Conservation (phyloP, 2,888 invertebrate genomes). For the Chironomus riparius region DNA sequence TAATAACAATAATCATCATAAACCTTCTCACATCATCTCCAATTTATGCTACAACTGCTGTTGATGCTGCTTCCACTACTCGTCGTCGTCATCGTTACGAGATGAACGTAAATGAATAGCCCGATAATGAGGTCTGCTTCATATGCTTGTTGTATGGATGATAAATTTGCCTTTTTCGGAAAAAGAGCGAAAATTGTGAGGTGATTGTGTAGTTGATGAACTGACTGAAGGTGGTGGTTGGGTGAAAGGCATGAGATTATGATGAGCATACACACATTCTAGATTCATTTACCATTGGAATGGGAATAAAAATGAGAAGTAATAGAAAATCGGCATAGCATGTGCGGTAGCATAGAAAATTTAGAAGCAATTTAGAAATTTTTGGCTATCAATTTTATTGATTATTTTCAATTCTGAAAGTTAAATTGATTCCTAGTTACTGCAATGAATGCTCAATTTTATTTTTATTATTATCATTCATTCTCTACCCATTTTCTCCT, state of each 20-base stretch:
- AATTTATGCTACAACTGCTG: not conserved
- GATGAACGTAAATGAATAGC: constrained; percentile 25
- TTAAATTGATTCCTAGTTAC: not conserved
- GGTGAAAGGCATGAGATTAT: not conserved
- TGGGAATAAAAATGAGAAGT: not conserved
- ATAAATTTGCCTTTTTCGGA: constrained; percentile 11
- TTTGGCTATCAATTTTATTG: constrained; percentile 18
- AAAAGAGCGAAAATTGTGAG: constrained; percentile 12
- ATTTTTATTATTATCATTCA: not conserved
- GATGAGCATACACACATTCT: not conserved
- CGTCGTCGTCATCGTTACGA: constrained; percentile 25
- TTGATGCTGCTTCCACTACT: not conserved
- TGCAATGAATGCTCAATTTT: not conserved
- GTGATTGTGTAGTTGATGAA: constrained; percentile 9
- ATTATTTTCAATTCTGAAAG: constrained; percentile 11
- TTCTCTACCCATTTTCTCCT: not conserved
- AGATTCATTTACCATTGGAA: no score
- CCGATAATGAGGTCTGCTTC: constrained; percentile 27
- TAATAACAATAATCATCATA: not conserved
- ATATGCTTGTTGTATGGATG: constrained; percentile 2
- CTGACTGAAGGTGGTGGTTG: not conserved
- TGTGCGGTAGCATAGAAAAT: not conserved
- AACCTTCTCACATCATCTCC: not conserved
- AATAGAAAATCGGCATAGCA: not conserved
- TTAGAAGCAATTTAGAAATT: constrained; percentile 18